phyloP scores from a whole-genome alignment of 1,140 invertebrate genomes.

The Stratiolaelaps scimitus region DNA sequence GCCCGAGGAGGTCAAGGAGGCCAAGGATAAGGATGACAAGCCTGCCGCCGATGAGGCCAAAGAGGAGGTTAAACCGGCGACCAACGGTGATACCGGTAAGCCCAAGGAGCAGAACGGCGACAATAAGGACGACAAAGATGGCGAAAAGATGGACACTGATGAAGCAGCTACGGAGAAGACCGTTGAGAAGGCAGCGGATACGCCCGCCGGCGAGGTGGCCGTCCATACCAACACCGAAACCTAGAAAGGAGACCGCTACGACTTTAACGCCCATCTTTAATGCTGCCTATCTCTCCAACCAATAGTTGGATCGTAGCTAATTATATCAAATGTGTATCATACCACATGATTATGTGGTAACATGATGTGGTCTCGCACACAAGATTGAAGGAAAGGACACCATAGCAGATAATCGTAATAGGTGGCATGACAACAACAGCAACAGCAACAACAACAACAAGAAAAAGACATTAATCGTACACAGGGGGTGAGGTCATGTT shows the following conservation, averaged over 20 bases:
- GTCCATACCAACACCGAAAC: not conserved
- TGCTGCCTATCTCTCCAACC: conserved; percentile 39
- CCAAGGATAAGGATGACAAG: conserved; percentile 16
- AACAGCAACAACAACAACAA: too few species aligned
- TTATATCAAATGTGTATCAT: too few species aligned
- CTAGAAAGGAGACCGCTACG: not conserved
- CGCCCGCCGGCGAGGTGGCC: not conserved
- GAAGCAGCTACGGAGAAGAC: conserved; percentile 30
- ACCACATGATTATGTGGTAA: too few species aligned
- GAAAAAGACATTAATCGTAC: too few species aligned
- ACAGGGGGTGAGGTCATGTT: too few species aligned
- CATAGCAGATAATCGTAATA: too few species aligned
- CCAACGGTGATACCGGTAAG: conserved; percentile 22
- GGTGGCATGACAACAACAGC: too few species aligned
- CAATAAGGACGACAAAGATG: not conserved
- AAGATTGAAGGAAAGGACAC: too few species aligned
- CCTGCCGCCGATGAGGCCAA: conserved; percentile 4
- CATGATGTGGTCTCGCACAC: too few species aligned
- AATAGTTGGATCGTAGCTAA: too few species aligned
- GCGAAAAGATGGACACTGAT: conserved; percentile 27
- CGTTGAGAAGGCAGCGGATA: conserved; percentile 29
- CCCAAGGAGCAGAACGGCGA: conserved; percentile 19
- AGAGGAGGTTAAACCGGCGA: conserved; percentile 12
- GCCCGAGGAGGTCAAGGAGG: not conserved
- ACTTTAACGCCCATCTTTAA: conserved; percentile 37